A percentile compares a stretch with the other conserved stretches of the same genome.
phyloP scores from a whole-genome alignment of 1,140 invertebrate species.

The Melitaea cinxia region DNA sequence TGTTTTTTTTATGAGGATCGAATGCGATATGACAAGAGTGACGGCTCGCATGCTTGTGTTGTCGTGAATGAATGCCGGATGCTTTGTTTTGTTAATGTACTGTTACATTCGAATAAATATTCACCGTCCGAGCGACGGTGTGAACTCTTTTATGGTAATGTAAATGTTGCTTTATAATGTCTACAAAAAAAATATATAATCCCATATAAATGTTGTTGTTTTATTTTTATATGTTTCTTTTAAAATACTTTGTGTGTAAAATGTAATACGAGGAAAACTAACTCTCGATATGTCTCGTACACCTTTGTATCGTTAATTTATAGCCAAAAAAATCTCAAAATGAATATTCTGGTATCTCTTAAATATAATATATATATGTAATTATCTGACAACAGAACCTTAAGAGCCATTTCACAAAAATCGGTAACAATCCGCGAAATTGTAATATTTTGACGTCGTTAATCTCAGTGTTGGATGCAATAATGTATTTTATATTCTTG shows the following conservation, averaged over 20 bases:
- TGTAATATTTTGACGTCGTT: no score
- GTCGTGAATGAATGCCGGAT: constrained; percentile 41
- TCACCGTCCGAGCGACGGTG: constrained; percentile 53
- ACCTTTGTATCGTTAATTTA: no score
- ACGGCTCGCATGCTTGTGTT: constrained; percentile 37
- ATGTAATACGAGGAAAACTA: no score
- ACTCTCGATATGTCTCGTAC: no score
- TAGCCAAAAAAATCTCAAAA: no score
- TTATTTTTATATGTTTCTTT: constrained; percentile 45
- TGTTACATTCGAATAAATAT: constrained; percentile 82
- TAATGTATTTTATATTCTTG: no score
- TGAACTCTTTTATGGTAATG: constrained; percentile 77
- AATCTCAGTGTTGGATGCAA: no score
- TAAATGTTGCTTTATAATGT: constrained; percentile 83
- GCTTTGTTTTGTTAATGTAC: constrained; percentile 76
- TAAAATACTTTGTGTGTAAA: neutral
- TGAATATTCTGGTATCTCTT: no score
- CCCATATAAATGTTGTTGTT: constrained; percentile 70
- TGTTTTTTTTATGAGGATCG: constrained; percentile 51
- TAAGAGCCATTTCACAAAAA: no score
- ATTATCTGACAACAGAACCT: no score
- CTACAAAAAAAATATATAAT: constrained; percentile 82
- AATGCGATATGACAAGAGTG: constrained; percentile 44
- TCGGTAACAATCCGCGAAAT: no score
- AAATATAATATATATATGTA: no score